Evolutionary conservation across 2,888 invertebrate genomes (phyloP), one percentile per base, ranked within the genome.

Genomic region (Dioctria linearis): DNA sequence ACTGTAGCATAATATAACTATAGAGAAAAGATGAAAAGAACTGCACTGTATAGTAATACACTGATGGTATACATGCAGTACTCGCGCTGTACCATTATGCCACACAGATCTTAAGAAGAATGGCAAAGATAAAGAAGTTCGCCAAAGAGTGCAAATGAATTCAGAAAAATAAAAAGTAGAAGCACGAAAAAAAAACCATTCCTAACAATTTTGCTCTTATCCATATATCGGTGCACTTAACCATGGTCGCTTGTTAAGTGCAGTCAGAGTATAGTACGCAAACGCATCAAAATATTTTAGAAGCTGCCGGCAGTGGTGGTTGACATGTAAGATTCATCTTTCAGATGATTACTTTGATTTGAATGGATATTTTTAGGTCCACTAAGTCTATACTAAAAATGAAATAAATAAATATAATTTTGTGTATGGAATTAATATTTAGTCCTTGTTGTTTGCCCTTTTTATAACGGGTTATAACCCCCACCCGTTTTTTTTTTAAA

Each of bases 101-200:
- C 61, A 39, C 8, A 61, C 61, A 25, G 61, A 61, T 61, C 61
- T 61, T 9, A 66, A 66, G 66, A 66, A 66, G 66, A 66, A 66
- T 66, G 13, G 13, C 40, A 66, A 66, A 66, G 46, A 66, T 43
- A 66, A 66, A 25, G 25, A 25, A 43, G 43, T 66, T 43, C 66
- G 46, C 37, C 43, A n/a, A 43, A 66, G 46, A 66, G 66, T 37
- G 66, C 66, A 66, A 66, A 66, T 66, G 66, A 66, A 66, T 43
- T 66, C 66, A 66, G 42, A 66, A 25, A 25, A 25, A 25, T 25
- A 25, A 25, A 25, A 25, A 25, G 25, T 25, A 25, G 25, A 25
- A 25, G 25, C 25, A 25, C 25, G 25, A 25, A 25, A 25, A 25
- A 25, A 25, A 25, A 25, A 25, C 25, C 25, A 25, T 13, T 42